These are phyloP conservation scores for Cremastinae sp. DNA, from an alignment of 2,888 invertebrate genomes.

Conservation along the genomic window DNA sequence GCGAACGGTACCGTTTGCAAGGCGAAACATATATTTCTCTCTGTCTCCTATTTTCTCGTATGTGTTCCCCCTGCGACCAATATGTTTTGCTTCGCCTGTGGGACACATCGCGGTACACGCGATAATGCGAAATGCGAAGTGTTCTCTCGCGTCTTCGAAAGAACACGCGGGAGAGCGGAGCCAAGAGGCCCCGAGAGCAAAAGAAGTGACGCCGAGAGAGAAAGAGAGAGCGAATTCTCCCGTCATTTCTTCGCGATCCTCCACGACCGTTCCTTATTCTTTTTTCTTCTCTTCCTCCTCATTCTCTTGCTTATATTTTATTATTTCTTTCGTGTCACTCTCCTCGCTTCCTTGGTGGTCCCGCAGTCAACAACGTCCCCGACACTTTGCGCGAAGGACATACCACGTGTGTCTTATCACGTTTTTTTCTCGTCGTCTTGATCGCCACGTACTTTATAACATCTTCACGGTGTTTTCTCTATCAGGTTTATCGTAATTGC, in stretches of 20 bases:
- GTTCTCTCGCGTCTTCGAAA: constrained; percentile 31
- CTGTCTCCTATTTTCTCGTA: constrained; percentile 38
- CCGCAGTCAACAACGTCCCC: neutral
- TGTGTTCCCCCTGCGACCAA: constrained; percentile 50
- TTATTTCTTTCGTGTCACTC: constrained; percentile 26
- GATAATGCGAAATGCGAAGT: constrained; percentile 49
- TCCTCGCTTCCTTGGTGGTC: constrained; percentile 47
- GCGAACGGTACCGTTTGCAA: constrained; percentile 64
- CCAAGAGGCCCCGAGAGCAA: constrained; percentile 3
- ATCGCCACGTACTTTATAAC: too few species aligned
- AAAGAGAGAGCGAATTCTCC: constrained; percentile 41
- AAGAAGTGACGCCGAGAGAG: constrained; percentile 41
- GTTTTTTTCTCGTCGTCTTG: neutral
- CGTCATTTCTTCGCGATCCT: constrained; percentile 51
- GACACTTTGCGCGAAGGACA: neutral
- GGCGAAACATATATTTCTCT: constrained; percentile 45
- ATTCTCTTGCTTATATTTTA: constrained; percentile 1
- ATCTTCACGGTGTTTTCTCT: neutral
- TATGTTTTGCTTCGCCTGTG: constrained; percentile 43
- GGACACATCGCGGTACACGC: constrained; percentile 45
- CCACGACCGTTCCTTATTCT: constrained; percentile 37
- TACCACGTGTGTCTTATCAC: neutral
- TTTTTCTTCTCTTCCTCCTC: constrained; percentile 7
- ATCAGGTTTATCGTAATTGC: neutral
- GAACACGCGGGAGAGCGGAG: constrained; percentile 29